Conservation (phyloP, 2,888 invertebrate genomes). For the Sphecodes monilicornis region DNA sequence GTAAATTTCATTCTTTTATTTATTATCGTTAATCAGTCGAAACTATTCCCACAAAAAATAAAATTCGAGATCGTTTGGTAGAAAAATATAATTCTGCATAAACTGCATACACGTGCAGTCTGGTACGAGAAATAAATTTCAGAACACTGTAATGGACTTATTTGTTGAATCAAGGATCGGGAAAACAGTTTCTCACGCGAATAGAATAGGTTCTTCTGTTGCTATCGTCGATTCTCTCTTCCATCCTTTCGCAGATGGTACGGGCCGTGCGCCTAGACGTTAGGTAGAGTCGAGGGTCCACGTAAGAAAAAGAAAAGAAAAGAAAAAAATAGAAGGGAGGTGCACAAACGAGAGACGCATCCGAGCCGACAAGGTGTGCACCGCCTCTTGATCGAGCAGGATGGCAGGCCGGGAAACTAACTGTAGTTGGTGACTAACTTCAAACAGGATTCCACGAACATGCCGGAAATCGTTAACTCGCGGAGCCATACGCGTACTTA, state of each 20-base stretch:
- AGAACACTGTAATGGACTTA: background rate
- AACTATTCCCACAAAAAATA: background rate
- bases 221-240: slow-evolving; percentile 21
- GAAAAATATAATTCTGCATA: background rate
- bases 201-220: background rate
- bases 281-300: slow-evolving; percentile 20
- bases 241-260: slow-evolving; percentile 18
- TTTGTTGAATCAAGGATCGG: background rate
- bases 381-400: slow-evolving; percentile 64
- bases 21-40: background rate
- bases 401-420: slow-evolving; percentile 71
- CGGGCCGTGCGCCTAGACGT: slow-evolving; percentile 47
- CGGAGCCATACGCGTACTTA: slow-evolving; percentile 43
- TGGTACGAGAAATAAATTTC: background rate
- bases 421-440: slow-evolving; percentile 74
- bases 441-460: slow-evolving; percentile 66
- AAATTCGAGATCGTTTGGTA: background rate
- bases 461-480: slow-evolving; percentile 66
- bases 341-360: slow-evolving; percentile 47
- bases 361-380: slow-evolving; percentile 54
- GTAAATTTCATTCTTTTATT: background rate
- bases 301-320: slow-evolving; percentile 11
- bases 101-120: background rate
- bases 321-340: slow-evolving; percentile 18
- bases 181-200: background rate